Conservation (phyloP, 2,113 vertebrate genomes). For the Zapornia atra region DNA sequence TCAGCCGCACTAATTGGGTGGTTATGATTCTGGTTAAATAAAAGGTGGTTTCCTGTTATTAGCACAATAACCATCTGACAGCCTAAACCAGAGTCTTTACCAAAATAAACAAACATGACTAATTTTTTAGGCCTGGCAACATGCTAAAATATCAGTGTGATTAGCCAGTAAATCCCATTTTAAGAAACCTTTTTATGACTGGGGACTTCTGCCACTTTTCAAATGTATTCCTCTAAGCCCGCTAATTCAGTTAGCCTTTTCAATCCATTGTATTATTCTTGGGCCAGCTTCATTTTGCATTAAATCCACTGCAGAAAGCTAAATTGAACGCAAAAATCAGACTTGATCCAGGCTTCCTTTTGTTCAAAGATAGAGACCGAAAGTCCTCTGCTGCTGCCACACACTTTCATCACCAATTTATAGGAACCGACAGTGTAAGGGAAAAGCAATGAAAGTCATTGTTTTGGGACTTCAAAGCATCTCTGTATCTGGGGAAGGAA, state of each 20-base stretch:
- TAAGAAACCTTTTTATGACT: conserved; percentile 86
- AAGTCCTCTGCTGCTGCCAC: conserved; percentile 82
- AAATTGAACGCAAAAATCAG: conserved; percentile 85
- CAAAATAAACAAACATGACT: conserved; percentile 82
- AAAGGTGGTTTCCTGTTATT: conserved; percentile 44
- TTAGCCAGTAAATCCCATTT: conserved; percentile 87
- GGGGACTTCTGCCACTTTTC: conserved; percentile 88
- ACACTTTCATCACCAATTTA: conserved; percentile 89
- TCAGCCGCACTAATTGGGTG: background rate
- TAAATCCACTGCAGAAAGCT: conserved; percentile 86
- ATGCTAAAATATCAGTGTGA: conserved; percentile 84
- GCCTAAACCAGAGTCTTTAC: conserved; percentile 74
- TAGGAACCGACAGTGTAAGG: conserved; percentile 82
- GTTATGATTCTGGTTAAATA: conserved; percentile 54
- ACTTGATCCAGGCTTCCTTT: conserved; percentile 83
- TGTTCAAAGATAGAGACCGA: conserved; percentile 85
- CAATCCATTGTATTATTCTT: conserved; percentile 87
- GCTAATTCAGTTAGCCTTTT: conserved; percentile 91
- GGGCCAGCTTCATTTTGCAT: conserved; percentile 86
- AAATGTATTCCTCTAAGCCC: conserved; percentile 89
- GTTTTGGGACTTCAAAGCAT: conserved; percentile 88
- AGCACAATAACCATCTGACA: conserved; percentile 69
- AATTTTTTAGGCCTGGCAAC: conserved; percentile 82
- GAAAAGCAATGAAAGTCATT: conserved; percentile 88
- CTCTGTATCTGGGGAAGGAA: conserved; percentile 85